These are phyloP conservation scores for Sebastes glaucus DNA, from an alignment of 2,797 vertebrate genomes.

Conservation along the genomic window DNA sequence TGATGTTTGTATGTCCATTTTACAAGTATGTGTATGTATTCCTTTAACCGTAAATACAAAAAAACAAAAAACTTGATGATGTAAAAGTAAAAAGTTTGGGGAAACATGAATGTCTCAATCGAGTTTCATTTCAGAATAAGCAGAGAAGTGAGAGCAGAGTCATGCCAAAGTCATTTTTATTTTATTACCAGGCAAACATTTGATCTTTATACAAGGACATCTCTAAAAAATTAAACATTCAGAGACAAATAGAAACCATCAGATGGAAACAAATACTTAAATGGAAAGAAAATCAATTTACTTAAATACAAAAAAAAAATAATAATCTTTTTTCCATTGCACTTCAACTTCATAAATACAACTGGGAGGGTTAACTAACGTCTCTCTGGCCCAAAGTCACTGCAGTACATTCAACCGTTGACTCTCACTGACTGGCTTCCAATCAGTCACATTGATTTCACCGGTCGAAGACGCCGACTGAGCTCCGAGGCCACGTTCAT, in stretches of 20 bases:
- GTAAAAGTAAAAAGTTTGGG: background rate
- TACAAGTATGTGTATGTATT: no score
- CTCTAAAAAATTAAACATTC: conserved; percentile 62
- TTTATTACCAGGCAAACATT: conserved; percentile 70
- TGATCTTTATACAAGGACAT: conserved; percentile 61
- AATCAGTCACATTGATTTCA: background rate
- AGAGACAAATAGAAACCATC: conserved; percentile 50
- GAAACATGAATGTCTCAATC: no score
- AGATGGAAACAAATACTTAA: conserved; percentile 51
- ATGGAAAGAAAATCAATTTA: conserved; percentile 30
- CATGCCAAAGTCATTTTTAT: conserved; percentile 74
- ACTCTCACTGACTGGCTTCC: background rate
- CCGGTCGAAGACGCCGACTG: background rate
- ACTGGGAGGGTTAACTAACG: background rate
- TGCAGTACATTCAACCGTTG: conserved; percentile 19
- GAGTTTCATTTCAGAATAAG: background rate
- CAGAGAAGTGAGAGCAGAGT: background rate
- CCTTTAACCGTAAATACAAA: no score
- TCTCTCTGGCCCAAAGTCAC: conserved; percentile 16
- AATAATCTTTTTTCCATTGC: conserved; percentile 54
- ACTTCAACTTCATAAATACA: conserved; percentile 76
- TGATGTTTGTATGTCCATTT: no score
- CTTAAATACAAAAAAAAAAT: conserved; percentile 65
- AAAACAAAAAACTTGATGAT: background rate
- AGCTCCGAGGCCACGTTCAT: background rate